phyloP scores from a whole-genome alignment of 2,797 vertebrate genomes.

The Hozukius guyotensis region DNA sequence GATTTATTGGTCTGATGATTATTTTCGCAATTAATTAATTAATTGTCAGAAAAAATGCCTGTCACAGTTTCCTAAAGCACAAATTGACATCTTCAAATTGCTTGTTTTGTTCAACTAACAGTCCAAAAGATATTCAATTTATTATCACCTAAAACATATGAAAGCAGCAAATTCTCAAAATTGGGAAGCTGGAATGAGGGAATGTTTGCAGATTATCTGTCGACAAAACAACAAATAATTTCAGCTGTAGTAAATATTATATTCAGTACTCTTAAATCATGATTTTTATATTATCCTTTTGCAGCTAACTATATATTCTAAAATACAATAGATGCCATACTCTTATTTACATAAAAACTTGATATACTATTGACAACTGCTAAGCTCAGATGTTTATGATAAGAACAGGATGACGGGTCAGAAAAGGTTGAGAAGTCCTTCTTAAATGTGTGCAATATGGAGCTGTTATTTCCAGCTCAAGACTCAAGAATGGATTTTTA shows the following conservation, averaged over 20 bases:
- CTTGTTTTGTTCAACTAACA: neutral
- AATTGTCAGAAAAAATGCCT: neutral
- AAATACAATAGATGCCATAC: neutral
- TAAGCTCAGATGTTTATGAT: neutral
- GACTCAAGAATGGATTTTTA: neutral
- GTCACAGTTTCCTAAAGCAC: neutral
- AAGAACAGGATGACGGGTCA: neutral
- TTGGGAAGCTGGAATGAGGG: neutral
- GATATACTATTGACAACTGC: neutral
- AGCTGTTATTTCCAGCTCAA: neutral
- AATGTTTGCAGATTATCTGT: neutral
- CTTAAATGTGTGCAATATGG: neutral
- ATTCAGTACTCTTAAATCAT: neutral
- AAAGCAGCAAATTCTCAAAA: neutral
- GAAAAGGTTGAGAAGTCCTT: neutral
- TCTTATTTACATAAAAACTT: neutral
- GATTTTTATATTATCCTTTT: neutral
- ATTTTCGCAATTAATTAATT: too few relatives aligned
- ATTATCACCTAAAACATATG: fast-evolving
- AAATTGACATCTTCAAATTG: neutral
- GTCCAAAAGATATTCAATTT: neutral
- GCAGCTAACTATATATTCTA: neutral
- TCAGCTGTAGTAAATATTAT: neutral
- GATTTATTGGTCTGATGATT: too few relatives aligned
- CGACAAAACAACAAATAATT: neutral